phyloP scores from a whole-genome alignment of 2,113 vertebrate genomes.

The Lethenteron camtschaticum region DNA sequence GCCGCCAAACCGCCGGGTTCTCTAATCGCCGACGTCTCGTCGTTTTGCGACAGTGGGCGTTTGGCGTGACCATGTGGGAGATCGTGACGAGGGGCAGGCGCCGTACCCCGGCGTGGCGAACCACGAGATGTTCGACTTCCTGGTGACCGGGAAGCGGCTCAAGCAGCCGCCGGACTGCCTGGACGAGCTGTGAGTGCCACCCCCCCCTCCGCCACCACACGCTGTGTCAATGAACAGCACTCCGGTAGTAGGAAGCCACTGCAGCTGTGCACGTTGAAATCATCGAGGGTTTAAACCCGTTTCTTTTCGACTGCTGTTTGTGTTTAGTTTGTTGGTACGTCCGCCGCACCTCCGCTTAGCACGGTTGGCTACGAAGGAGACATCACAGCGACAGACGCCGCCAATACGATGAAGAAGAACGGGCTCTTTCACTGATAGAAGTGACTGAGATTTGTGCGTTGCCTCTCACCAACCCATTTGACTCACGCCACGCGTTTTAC shows the following conservation, averaged over 20 bases:
- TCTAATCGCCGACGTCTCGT: too few relatives aligned
- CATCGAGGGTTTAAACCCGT: not conserved
- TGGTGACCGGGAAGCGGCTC: slow-evolving; percentile 74
- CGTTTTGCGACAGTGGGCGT: slow-evolving; percentile 46
- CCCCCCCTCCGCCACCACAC: not conserved
- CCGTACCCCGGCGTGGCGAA: slow-evolving; percentile 93
- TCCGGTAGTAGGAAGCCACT: not conserved
- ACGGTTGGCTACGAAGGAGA: not conserved
- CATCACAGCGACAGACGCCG: too few relatives aligned
- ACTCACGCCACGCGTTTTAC: too few relatives aligned
- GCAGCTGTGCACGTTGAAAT: not conserved
- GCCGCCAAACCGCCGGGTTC: too few relatives aligned
- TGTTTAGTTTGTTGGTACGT: slow-evolving; percentile 9
- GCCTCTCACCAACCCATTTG: too few relatives aligned
- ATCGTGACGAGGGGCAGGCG: slow-evolving; percentile 79
- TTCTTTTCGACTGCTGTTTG: slow-evolving; percentile 11
- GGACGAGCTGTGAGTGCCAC: slow-evolving; percentile 55
- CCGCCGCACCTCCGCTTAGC: slow-evolving; percentile 3
- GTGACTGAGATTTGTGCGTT: too few relatives aligned
- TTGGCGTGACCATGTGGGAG: slow-evolving; percentile 96
- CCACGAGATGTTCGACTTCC: slow-evolving; percentile 91
- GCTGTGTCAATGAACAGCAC: not conserved
- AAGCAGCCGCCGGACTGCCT: slow-evolving; percentile 66
- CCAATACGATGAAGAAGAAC: too few relatives aligned
- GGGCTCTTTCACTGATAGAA: too few relatives aligned